Percentiles rank a stretch among this genome's conserved stretches.
Conservation (phyloP, 1,140 invertebrate species). For the Ceratitis capitata region DNA sequence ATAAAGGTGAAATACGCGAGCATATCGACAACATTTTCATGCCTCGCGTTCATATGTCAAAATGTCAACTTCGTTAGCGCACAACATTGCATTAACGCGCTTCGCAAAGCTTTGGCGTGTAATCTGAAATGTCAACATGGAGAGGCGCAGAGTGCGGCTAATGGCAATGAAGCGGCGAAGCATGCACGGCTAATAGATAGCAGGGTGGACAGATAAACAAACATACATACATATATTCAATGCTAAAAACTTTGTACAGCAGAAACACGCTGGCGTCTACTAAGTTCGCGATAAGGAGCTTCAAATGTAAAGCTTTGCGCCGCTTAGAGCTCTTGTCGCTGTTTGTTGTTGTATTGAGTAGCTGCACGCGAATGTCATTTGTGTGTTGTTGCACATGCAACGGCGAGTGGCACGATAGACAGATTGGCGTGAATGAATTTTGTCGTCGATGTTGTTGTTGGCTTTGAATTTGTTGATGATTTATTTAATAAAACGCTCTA, state of each 20-base stretch:
- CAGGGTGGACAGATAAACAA: not conserved
- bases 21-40: not conserved
- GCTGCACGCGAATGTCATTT: conserved; percentile 8
- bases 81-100: conserved; percentile 6
- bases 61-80: conserved; percentile 40
- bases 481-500: conserved; percentile 5
- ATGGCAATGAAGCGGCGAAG: conserved; percentile 6
- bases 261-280: not conserved
- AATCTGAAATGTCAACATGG: conserved; percentile 32
- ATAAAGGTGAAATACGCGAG: not conserved
- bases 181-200: not conserved
- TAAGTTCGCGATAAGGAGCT: not conserved
- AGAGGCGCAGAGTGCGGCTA: not conserved
- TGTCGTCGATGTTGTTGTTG: not conserved
- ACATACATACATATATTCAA: too few relatives aligned
- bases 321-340: too few relatives aligned
- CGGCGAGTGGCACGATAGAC: not conserved
- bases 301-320: not conserved
- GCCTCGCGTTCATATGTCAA: conserved; percentile 35
- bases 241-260: too few relatives aligned
- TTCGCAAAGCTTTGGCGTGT: not conserved
- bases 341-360: not conserved
- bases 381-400: conserved; percentile 24
- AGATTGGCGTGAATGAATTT: conserved; percentile 31
- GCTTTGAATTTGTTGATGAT: conserved; percentile 1